These are phyloP conservation scores for Eilema griseolum DNA, from an alignment of 2,888 invertebrate genomes.

Conservation along the genomic window DNA sequence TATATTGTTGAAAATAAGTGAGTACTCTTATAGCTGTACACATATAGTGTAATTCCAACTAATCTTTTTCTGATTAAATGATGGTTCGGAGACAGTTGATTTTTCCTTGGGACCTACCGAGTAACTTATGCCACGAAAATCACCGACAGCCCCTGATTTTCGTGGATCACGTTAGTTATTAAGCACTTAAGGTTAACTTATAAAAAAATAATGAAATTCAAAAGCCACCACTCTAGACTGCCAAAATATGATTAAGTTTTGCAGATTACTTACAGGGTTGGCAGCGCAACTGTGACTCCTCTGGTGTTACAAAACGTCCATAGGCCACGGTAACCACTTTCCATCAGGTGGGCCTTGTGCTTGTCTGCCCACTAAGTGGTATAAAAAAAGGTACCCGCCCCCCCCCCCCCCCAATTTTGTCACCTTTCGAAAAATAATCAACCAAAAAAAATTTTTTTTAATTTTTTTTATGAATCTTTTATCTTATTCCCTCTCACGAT, in stretches of 20 bases:
- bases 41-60: not conserved
- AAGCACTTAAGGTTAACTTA: not conserved
- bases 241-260: not conserved
- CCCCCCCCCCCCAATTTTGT: too few species aligned
- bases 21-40: not conserved
- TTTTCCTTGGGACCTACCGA: not conserved
- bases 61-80: not conserved
- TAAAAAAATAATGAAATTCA: too few species aligned
- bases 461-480: too few species aligned
- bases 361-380: too few species aligned
- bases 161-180: not conserved
- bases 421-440: not conserved
- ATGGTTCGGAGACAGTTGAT: not conserved
- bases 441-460: too few species aligned
- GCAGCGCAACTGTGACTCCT: too few species aligned
- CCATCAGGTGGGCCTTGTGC: too few species aligned
- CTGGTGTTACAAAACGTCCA: too few species aligned
- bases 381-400: too few species aligned
- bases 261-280: too few species aligned
- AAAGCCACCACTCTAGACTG: not conserved
- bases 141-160: not conserved
- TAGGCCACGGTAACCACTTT: too few species aligned
- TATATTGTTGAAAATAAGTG: conserved; percentile 7
- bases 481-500: too few species aligned
- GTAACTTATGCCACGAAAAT: not conserved